These are phyloP conservation scores for Callocephalon fimbriatum DNA, from an alignment of 2,113 vertebrate genomes.

Conservation along the genomic window DNA sequence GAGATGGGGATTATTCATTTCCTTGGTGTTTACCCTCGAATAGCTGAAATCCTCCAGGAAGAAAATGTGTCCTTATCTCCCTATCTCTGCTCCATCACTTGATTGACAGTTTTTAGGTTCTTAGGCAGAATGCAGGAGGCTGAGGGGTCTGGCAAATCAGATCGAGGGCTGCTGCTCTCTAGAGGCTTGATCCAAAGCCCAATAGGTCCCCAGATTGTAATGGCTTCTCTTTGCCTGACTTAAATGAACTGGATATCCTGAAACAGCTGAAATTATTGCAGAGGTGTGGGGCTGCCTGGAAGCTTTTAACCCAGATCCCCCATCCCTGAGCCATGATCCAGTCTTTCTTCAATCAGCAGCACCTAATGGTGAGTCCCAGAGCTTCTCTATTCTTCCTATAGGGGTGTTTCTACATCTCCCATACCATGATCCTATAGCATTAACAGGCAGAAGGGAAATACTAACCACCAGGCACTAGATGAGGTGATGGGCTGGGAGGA, in stretches of 20 bases:
- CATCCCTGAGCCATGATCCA: neutral
- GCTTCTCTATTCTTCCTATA: neutral
- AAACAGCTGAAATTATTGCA: neutral
- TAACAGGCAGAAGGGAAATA: neutral
- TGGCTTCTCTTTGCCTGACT: neutral
- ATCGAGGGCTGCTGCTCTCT: neutral
- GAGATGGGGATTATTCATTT: neutral
- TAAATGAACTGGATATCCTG: neutral
- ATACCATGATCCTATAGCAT: no score
- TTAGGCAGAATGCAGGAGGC: neutral
- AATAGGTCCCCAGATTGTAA: neutral
- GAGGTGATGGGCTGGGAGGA: neutral
- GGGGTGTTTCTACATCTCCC: neutral
- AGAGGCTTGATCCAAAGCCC: neutral
- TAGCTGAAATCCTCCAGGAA: neutral
- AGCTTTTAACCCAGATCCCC: fast-evolving
- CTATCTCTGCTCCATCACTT: neutral
- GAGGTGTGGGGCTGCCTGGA: neutral
- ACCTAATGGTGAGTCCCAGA: neutral
- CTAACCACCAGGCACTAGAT: fast-evolving
- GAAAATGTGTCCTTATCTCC: neutral
- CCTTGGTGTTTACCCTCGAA: fast-evolving
- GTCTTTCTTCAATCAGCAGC: neutral
- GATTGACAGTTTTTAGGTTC: neutral
- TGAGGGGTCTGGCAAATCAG: neutral